Base-by-base conservation (phyloP, 2,888 invertebrate genomes). In the Andrena chrysosceles region DNA sequence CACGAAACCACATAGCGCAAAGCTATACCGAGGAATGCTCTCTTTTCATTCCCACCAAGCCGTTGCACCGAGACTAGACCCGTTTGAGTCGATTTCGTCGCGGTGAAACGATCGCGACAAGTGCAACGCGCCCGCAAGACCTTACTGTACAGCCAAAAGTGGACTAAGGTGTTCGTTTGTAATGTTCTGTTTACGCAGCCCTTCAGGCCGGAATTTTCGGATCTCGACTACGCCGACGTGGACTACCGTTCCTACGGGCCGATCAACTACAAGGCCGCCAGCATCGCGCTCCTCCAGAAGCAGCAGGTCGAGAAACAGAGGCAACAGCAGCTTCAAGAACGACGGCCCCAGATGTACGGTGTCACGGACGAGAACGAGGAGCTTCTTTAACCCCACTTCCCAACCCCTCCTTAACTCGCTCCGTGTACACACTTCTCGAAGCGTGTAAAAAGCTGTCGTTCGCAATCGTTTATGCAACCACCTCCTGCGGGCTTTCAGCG, bases 191-290 rank as follows among this genome's bases (percentile, higher is more conserved):
- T 85, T 72, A 85, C 70, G 67, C 95, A 98, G 98, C 97, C 98
- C 86, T 96, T 96, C 95, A 96, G 96, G 94, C 96, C 97, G 86
- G 96, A 97, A 92, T 95, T 95, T 92, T 95, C 95, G 94, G 98
- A 98, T 94, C 95, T 98, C 94, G 97, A 97, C 92, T 98, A 98
- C 94, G 98, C 98, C 82, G 98, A 98, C 94, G 97, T 98, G 90
- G 98, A 98, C 94, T 96, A 97, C 94, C 96, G 97, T 93, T 97
- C 97, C 91, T 98, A 98, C 94, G 98, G 98, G 88, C 98, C 98
- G 66, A 98, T 98, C 93, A 97, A 98, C 95, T 98, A 98, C 95
- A 98, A 98, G 93, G 97, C 97, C 84, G 98, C 98, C 78, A 98
- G 98, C 52, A 96, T 98, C 90, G 94, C 93, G 70, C 89, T 94